A percentile compares a stretch with the other conserved stretches of the same genome.
These are phyloP conservation scores for Echinarachnius parma DNA, from an alignment of 53 echinoderm and acorn worm species.

Conservation along the genomic window DNA sequence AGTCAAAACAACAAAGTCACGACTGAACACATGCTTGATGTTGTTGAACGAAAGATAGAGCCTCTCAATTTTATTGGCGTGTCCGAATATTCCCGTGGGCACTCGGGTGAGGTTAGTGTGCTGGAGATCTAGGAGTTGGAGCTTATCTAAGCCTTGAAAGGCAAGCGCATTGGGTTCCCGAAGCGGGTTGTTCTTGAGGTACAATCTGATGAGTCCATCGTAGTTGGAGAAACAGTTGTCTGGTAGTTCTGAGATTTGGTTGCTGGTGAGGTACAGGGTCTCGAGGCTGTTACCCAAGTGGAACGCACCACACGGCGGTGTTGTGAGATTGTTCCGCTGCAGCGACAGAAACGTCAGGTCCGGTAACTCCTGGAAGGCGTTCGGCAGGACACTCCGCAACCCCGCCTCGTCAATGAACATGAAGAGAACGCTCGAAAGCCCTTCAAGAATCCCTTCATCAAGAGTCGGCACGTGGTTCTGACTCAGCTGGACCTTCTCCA, in stretches of 20 bases:
- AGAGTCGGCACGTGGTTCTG: slow-evolving; percentile 2
- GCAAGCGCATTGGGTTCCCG: slow-evolving; percentile 10
- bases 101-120: slow-evolving; percentile 19
- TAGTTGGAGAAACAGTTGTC: slow-evolving; percentile 13
- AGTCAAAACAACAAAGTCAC: slow-evolving; percentile 24
- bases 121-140: slow-evolving; percentile 1
- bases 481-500: slow-evolving; percentile 14
- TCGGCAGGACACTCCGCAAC: background rate
- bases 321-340: slow-evolving; percentile 14
- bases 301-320: slow-evolving; percentile 23
- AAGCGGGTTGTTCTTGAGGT: slow-evolving; percentile 30
- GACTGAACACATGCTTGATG: slow-evolving; percentile 6
- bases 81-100: slow-evolving; percentile 25
- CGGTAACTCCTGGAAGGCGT: slow-evolving; percentile 5
- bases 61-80: slow-evolving; percentile 20
- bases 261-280: slow-evolving; percentile 20
- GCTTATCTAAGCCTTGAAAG: slow-evolving; percentile 2
- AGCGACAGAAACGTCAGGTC: slow-evolving; percentile 13
- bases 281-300: background rate
- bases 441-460: slow-evolving; percentile 1
- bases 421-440: background rate
- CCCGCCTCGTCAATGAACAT: slow-evolving; percentile 27
- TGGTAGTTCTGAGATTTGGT: slow-evolving; percentile 1
- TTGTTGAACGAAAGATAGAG: slow-evolving; percentile 37
- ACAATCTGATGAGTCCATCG: background rate